Base-by-base conservation (phyloP, 1,140 invertebrate genomes). In the Drosophila mauritiana region DNA sequence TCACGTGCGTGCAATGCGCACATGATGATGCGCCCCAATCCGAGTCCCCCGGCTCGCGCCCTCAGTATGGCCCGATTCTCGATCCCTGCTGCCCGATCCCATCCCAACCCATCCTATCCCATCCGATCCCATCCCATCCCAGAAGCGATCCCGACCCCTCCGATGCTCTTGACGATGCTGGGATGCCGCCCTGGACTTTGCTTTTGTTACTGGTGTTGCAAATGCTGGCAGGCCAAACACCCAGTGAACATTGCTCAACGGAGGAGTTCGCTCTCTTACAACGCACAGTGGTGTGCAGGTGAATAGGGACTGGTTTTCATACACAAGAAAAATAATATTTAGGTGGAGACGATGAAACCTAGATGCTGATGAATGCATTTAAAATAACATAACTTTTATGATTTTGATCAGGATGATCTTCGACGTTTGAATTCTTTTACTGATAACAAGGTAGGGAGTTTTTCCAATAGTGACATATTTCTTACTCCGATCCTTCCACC, bases 1-100 rank as follows among this genome's bases (percentile, higher is more conserved):
- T 88, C 83, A 88, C 83, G 83, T 89, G 83, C 83, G 83, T 88
- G 83, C 84, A 89, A 78, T 80, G 80, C 63, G 80, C 84, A 88
- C 77, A 88, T 88, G 83, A 88, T 78, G 83, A 89, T 84, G 85
- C 73, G 67, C 73, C 72, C 75, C 69, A 86, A 69, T 78, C 61
- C 62, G 52, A 65, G 40, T 76, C 73, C 73, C 65, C 70, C 69
- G 46, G 7, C 61, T 42, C 54, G 37, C 39, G 34, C 39, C 4
- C 46, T 55, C 46, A 34, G 12, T 22, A 25, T 22, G 11, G 7
- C 37, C 25, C 27, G 27, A 31, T 31, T 13, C 37, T 17, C 27
- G 27, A 31, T 31, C 15, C 15, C 45, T 8, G 3, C 15, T 15
- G 7, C 27, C 67, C 42, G 43, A 20, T 22, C 39, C 36, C 39